These are phyloP conservation scores for Frieseomelitta varia DNA, from an alignment of 1,140 invertebrate genomes.

Conservation along the genomic window DNA sequence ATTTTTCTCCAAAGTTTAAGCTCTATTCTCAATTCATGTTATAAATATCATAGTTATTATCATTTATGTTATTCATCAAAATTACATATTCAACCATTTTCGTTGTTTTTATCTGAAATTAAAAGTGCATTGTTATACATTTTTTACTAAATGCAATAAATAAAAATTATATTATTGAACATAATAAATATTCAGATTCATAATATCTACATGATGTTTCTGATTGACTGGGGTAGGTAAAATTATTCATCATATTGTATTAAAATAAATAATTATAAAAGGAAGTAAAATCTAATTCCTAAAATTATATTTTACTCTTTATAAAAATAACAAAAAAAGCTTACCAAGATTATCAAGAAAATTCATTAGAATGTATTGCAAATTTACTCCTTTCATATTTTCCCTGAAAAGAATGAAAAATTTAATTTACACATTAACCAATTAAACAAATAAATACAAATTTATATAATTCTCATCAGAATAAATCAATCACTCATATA, in stretches of 20 bases:
- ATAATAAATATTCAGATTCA: slow-evolving; percentile 48
- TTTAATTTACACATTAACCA: not conserved
- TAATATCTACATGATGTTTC: slow-evolving; percentile 67
- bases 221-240: slow-evolving; percentile 69
- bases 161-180: not conserved
- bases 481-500: slow-evolving; percentile 71
- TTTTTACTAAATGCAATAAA: not conserved
- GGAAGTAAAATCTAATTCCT: not conserved
- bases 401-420: not conserved
- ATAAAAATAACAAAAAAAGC: not conserved
- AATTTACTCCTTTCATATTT: not conserved
- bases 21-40: not conserved
- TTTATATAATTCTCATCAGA: slow-evolving; percentile 41
- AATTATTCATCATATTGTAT: slow-evolving; percentile 61
- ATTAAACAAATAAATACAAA: not conserved
- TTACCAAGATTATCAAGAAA: slow-evolving; percentile 12
- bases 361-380: not conserved
- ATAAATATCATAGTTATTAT: not conserved
- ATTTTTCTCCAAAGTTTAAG: not conserved
- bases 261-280: slow-evolving; percentile 1
- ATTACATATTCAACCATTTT: slow-evolving; percentile 11
- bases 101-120: slow-evolving; percentile 2
- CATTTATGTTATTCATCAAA: not conserved
- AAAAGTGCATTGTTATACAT: not conserved
- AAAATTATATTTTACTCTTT: not conserved